These are phyloP conservation scores for Zosterops hypoxanthus DNA, from an alignment of 2,113 vertebrate genomes.

Conservation along the genomic window DNA sequence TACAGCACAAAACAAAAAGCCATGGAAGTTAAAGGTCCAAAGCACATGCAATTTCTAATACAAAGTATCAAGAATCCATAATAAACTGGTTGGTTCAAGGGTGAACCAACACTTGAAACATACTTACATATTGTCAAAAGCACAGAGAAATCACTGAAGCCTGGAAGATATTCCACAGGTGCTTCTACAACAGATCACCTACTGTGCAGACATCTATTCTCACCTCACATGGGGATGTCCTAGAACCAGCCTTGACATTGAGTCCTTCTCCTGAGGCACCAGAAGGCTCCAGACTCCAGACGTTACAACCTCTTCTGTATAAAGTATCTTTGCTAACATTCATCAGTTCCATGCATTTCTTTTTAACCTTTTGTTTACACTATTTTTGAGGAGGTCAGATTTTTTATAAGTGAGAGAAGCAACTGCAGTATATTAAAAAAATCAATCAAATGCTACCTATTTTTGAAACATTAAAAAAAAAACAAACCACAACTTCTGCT, in stretches of 20 bases:
- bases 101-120: neutral
- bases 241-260: fast-evolving
- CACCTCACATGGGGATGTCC: neutral
- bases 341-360: neutral
- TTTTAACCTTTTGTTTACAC: neutral
- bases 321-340: neutral
- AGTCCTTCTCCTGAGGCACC: neutral
- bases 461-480: neutral
- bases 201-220: neutral
- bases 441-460: neutral
- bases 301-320: neutral
- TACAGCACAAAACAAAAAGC: neutral
- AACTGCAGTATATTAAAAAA: neutral
- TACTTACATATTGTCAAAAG: neutral
- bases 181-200: neutral
- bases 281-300: neutral
- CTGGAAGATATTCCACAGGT: neutral
- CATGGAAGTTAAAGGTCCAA: neutral
- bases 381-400: neutral
- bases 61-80: neutral
- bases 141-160: neutral
- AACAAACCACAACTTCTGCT: neutral
- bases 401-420: neutral
- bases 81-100: neutral
- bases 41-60: neutral